These are phyloP conservation scores for Drosophila longiperda DNA, from an alignment of 2,888 invertebrate species.

Conservation along the genomic window DNA sequence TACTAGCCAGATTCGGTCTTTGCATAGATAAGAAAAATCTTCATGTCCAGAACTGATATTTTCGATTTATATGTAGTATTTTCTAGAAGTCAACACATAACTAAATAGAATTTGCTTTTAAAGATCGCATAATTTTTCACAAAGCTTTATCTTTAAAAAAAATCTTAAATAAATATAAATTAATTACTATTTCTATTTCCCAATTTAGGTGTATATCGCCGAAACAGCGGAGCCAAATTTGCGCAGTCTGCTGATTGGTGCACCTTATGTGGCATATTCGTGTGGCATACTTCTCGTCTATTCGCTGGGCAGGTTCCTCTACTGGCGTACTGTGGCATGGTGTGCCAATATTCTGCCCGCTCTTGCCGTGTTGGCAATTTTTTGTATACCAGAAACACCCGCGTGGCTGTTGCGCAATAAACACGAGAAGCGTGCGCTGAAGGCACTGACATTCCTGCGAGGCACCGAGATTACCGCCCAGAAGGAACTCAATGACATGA, in stretches of 20 bases:
- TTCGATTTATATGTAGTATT: too few species aligned
- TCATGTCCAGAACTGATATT: not conserved
- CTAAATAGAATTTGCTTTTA: too few species aligned
- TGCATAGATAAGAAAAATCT: not conserved
- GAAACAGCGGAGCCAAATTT: constrained; percentile 91
- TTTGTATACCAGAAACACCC: constrained; percentile 90
- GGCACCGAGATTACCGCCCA: constrained; percentile 87
- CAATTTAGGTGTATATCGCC: constrained; percentile 89
- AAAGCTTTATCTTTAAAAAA: not conserved
- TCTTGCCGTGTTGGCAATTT: constrained; percentile 87
- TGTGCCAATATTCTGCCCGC: constrained; percentile 87
- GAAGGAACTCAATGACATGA: constrained; percentile 87
- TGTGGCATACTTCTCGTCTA: constrained; percentile 91
- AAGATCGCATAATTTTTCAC: too few species aligned
- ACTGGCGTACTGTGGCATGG: constrained; percentile 90
- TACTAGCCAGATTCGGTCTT: not conserved
- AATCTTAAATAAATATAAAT: not conserved
- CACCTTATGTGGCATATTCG: constrained; percentile 90
- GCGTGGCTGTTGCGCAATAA: constrained; percentile 90
- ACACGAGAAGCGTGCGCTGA: constrained; percentile 86
- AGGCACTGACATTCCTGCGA: constrained; percentile 87
- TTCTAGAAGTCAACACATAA: too few species aligned
- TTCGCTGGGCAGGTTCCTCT: constrained; percentile 88
- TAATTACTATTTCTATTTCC: not conserved
- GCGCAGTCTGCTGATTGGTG: constrained; percentile 89